phyloP scores from a whole-genome alignment of 2,797 vertebrate species.

The Cirrhinus molitorella region DNA sequence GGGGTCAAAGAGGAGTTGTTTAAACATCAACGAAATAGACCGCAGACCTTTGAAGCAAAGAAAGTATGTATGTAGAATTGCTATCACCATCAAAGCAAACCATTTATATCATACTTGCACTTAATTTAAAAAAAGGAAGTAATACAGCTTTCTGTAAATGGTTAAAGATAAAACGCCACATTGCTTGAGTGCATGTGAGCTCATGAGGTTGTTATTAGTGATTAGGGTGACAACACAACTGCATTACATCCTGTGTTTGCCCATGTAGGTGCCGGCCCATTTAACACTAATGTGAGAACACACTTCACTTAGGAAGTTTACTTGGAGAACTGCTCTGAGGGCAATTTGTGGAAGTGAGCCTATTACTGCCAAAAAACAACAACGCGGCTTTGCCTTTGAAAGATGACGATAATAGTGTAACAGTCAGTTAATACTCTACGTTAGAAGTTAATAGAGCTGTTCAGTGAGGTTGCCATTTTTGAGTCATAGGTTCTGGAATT shows the following conservation, averaged over 20 bases:
- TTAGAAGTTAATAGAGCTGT: slow-evolving; percentile 21
- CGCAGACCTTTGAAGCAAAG: slow-evolving; percentile 14
- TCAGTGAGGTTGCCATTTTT: background rate
- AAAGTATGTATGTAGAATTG: background rate
- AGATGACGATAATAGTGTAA: slow-evolving; percentile 12
- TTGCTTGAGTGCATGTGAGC: slow-evolving; percentile 10
- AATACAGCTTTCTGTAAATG: background rate
- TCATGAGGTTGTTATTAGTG: slow-evolving; percentile 41
- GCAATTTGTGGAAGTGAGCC: slow-evolving; percentile 53
- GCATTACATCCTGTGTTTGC: slow-evolving; percentile 59
- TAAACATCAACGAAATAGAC: slow-evolving; percentile 33
- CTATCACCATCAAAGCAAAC: background rate
- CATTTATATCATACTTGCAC: background rate
- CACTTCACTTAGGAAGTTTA: slow-evolving; percentile 61
- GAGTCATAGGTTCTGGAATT: background rate
- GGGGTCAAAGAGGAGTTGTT: slow-evolving; percentile 22
- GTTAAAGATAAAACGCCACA: background rate
- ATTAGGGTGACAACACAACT: slow-evolving; percentile 37
- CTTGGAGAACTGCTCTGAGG: slow-evolving; percentile 64
- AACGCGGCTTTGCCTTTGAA: slow-evolving; percentile 35
- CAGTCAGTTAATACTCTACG: slow-evolving; percentile 7
- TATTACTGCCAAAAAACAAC: slow-evolving; percentile 53
- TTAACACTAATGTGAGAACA: slow-evolving; percentile 65
- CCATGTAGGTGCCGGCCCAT: slow-evolving; percentile 42
- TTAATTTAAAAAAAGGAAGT: background rate